A percentile compares a stretch with the other conserved stretches of the same genome.
phyloP scores from a whole-genome alignment of 1,140 invertebrate species.

The Drosophila santomea region DNA sequence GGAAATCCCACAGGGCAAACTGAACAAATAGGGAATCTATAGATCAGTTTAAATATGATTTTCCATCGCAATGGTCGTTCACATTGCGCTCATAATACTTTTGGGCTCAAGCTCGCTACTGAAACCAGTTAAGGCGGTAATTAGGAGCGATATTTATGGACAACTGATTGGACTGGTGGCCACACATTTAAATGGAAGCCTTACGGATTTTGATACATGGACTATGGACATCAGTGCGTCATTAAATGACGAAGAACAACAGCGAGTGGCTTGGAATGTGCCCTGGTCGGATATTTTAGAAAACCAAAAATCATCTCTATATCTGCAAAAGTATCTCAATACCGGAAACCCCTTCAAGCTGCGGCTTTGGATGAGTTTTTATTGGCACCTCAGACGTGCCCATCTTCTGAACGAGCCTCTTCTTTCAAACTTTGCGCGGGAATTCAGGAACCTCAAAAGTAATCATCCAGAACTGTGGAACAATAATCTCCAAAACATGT shows the following conservation, averaged over 20 bases:
- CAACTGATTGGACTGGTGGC: slow-evolving; percentile 5
- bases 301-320: not conserved
- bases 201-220: slow-evolving; percentile 40
- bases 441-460: slow-evolving; percentile 8
- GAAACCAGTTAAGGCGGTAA: not conserved
- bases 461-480: not conserved
- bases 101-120: slow-evolving; percentile 2
- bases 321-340: slow-evolving; percentile 28
- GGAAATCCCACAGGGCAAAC: not conserved
- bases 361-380: slow-evolving; percentile 51
- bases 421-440: slow-evolving; percentile 42
- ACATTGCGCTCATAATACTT: slow-evolving; percentile 5
- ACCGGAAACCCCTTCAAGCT: slow-evolving; percentile 43
- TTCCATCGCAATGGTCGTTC: slow-evolving; percentile 30
- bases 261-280: slow-evolving; percentile 52
- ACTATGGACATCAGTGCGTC: slow-evolving; percentile 22
- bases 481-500: slow-evolving; percentile 53
- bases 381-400: slow-evolving; percentile 35
- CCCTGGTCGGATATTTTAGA: slow-evolving; percentile 19
- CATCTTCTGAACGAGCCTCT: slow-evolving; percentile 1
- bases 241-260: slow-evolving; percentile 14
- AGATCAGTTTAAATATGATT: slow-evolving; percentile 27
- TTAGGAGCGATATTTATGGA: not conserved
- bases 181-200: slow-evolving; percentile 11
- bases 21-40: not conserved